phyloP scores from a whole-genome alignment of 2,888 invertebrate species.

The Operophtera brumata region DNA sequence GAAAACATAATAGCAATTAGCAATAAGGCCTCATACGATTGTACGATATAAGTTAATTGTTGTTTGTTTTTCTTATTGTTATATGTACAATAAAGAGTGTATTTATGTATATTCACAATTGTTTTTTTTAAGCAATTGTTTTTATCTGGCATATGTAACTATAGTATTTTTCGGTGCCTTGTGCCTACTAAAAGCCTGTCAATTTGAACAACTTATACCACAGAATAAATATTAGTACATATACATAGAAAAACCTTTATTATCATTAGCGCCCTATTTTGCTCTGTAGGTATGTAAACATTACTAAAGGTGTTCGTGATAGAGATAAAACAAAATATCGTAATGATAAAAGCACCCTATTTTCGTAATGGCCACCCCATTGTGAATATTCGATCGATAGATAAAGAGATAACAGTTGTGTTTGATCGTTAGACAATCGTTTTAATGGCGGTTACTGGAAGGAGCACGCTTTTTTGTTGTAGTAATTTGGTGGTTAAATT shows the following conservation, averaged over 20 bases:
- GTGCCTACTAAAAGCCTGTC: constrained; percentile 1
- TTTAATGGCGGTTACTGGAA: neutral
- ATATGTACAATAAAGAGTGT: no score
- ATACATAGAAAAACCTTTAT: neutral
- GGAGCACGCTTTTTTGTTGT: neutral
- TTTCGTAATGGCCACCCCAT: constrained; percentile 32
- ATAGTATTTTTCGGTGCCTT: no score
- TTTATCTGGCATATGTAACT: no score
- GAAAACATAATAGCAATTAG: no score
- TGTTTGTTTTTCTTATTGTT: no score
- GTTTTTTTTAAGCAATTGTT: no score
- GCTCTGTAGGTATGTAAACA: constrained; percentile 13
- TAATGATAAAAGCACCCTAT: constrained; percentile 39
- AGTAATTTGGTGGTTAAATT: neutral
- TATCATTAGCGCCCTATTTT: constrained; percentile 19
- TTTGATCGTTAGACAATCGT: constrained; percentile 7
- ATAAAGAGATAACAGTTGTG: constrained; percentile 37
- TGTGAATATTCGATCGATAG: constrained; percentile 34
- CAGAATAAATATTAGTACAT: no score
- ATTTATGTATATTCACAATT: no score
- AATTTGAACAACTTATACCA: neutral
- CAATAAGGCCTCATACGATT: no score
- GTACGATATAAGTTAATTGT: no score
- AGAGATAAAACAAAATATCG: constrained; percentile 38
- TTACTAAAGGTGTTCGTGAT: constrained; percentile 29